Conservation (phyloP, 1,140 invertebrate species). For the Drosophila carrolli region DNA sequence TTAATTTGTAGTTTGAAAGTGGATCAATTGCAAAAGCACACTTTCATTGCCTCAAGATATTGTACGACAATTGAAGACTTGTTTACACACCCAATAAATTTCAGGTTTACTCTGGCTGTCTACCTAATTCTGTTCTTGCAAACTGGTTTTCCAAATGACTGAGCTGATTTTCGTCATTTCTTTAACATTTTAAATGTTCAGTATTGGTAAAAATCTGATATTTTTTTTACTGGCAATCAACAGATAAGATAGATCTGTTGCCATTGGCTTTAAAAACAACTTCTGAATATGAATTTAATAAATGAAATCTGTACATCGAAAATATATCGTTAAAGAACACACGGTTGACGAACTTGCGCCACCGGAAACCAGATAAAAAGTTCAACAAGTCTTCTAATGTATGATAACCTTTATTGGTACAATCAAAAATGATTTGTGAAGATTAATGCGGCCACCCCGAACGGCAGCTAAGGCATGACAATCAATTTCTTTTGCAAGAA, state of each 20-base stretch:
- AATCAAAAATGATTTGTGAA: conserved; percentile 49
- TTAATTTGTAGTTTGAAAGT: not conserved
- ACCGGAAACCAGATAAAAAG: conserved; percentile 25
- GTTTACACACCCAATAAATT: conserved; percentile 4
- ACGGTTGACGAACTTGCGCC: not conserved
- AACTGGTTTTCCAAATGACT: conserved; percentile 28
- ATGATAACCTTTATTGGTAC: conserved; percentile 58
- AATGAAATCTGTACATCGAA: too few relatives aligned
- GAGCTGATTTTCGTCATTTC: conserved; percentile 8
- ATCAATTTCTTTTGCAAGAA: conserved; percentile 57
- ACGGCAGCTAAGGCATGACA: conserved; percentile 55
- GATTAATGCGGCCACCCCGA: conserved; percentile 35
- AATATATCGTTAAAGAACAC: too few relatives aligned
- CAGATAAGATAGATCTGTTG: too few relatives aligned
- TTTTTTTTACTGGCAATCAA: too few relatives aligned
- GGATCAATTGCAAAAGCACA: conserved; percentile 23
- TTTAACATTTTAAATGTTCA: conserved; percentile 6
- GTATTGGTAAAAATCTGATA: too few relatives aligned
- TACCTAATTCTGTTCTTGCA: conserved; percentile 16
- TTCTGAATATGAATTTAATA: too few relatives aligned
- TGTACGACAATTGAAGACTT: conserved; percentile 26
- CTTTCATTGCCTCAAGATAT: conserved; percentile 58
- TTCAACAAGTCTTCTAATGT: conserved; percentile 3
- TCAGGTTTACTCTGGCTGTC: not conserved
- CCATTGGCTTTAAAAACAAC: too few relatives aligned